Percentiles rank a stretch among this genome's conserved stretches.
Conservation (phyloP, 2,113 vertebrate species). For the Actinemys pallida region DNA sequence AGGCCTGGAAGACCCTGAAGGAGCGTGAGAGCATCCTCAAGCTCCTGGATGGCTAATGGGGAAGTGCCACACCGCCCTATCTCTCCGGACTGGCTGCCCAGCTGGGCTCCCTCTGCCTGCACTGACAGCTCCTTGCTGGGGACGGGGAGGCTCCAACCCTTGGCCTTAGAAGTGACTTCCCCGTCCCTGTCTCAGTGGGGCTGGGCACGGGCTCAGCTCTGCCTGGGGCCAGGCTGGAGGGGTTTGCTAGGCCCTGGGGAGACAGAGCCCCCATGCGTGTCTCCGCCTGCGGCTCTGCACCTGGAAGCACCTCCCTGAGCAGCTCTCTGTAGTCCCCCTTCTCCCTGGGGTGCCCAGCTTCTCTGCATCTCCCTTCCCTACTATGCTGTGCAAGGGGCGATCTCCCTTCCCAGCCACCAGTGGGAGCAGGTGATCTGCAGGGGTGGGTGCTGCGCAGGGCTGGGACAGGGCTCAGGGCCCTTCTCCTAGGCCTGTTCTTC, state of each 20-base stretch:
- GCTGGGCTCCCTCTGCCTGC: not conserved
- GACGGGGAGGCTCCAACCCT: too few relatives aligned
- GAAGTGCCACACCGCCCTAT: not conserved
- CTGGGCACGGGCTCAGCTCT: too few relatives aligned
- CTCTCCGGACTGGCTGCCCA: fast-evolving
- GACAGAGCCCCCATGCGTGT: too few relatives aligned
- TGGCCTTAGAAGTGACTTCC: too few relatives aligned
- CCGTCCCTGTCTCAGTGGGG: too few relatives aligned
- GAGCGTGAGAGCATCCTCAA: conserved; percentile 98
- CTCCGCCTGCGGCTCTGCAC: too few relatives aligned
- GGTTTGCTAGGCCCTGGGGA: not conserved
- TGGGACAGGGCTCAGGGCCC: too few relatives aligned
- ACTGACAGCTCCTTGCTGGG: not conserved
- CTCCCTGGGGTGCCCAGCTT: not conserved
- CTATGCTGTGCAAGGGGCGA: not conserved
- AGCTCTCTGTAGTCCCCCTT: not conserved
- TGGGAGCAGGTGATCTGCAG: too few relatives aligned
- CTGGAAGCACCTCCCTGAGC: not conserved
- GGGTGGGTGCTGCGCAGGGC: too few relatives aligned
- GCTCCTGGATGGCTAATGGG: conserved; percentile 88
- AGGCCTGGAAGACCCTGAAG: conserved; percentile 97
- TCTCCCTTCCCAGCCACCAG: too few relatives aligned
- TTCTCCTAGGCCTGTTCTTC: not conserved
- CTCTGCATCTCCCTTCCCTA: not conserved
- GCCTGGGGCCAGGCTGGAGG: too few relatives aligned